Base-by-base conservation (phyloP, 1,140 invertebrate genomes). In the Drosophila orena region DNA sequence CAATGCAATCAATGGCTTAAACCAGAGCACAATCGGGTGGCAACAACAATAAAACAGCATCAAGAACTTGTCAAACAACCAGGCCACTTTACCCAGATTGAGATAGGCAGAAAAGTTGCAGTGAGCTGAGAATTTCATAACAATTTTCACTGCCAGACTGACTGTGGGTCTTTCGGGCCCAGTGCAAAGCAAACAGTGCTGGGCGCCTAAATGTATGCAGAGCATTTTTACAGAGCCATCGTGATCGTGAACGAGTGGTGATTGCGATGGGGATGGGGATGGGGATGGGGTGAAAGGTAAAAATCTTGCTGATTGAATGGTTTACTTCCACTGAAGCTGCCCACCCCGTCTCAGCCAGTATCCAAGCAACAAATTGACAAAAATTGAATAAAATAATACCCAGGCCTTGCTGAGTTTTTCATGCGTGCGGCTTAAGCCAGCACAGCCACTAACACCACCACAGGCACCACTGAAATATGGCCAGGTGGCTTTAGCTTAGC, bases 1-100 rank as follows among this genome's bases (percentile, higher is more conserved):
- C 77, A 81, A 85, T 81, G 81, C 81, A 85, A 85, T 85, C 81
- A 85, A 85, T 85, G 81, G 81, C 81, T 86, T 81, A 85, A 78
- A 77, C 68, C 72, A 65, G 42, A 79, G 53, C 55, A 60, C 49
- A 52, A 50, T 58, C 27, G 38, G 53, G 44, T 62, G 50, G 30
- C 37, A 69, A 55, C 66, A 70, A 57, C 66, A 70, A 57, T 69
- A 70, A 44, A 52, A 44, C 42, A 57, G 54, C 52, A 47, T 24
- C 73, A 38, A 54, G 38, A 60, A 85, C 81, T 81, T 85, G 81
- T 85, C 81, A 86, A 77, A 85, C 81, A 81, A 77, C 66, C 77
- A 61, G 72, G 62, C 54, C 50, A 59, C 57, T 72, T 53, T 50
- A 43, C 69, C 74, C 52, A 54, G 20, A 60, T 43, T 55, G 43